Base-by-base conservation (phyloP, 2,797 vertebrate species). In the Holocentrus rufus region DNA sequence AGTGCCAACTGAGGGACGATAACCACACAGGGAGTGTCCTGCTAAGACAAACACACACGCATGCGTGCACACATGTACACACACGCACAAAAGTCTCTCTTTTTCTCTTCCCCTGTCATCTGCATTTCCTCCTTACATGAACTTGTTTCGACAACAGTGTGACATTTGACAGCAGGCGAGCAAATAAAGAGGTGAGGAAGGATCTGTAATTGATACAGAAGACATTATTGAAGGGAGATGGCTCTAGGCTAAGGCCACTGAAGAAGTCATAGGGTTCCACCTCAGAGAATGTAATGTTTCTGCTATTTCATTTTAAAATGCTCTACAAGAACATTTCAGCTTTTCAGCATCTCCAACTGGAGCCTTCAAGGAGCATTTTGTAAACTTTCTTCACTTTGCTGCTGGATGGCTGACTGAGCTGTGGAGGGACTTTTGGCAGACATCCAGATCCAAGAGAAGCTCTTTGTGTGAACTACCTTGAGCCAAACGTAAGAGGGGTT, bases 121-220 rank as follows among this genome's bases (percentile, higher is more conserved):
- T 89, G 87, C 85, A 87, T 90, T 92, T 93, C 91, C 91, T 92
- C 83, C 79, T 84, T 81, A 77, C 69, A 57, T 18, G 23, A 79
- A 73, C 74, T 65, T 23, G 74, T n/a, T 65, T 64, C 52, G 1
- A 62, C 76, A 72, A 73, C 80, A 87, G 81, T 36, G 72, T 82
- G 82, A 84, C 59, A 91, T 72, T 36, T 80, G 69, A 72, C 81
- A 83, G 78, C 77, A 66, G 72, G 68, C 70, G n/a, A 63, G 66
- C 7, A 18, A 70, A 66, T 65, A 50, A 18, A 39, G 65, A 71
- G 61, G 69, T 70, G 63, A 73, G 56, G 13, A 49, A 15, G 65
- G 23, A 74, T 68, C 65, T 61, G 55, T 39, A 30, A 17, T 31
- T 4, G 0, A 34, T 59, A 31, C 13, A n/a, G 55, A 59, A 1